Conservation (phyloP, 1,140 invertebrate genomes). For the Sycobia sp. region DNA sequence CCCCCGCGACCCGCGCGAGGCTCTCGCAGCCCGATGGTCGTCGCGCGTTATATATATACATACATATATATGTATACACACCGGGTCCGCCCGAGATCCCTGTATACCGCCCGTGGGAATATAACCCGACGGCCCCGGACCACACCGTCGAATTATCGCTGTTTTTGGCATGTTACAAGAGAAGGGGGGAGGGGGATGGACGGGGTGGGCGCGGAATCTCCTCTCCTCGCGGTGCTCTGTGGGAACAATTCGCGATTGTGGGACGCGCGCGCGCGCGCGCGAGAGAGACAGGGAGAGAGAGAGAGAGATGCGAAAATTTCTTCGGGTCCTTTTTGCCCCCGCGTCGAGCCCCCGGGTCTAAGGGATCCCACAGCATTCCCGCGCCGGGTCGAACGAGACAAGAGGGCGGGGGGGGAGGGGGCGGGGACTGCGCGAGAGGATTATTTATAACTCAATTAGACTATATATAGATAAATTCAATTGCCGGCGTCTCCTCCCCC, state of each 20-base stretch:
- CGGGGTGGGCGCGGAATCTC: conserved; percentile 53
- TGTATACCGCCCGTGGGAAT: conserved; percentile 43
- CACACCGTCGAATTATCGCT: conserved; percentile 62
- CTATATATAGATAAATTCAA: conserved; percentile 16
- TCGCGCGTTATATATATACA: too few relatives aligned
- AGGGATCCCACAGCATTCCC: conserved; percentile 20
- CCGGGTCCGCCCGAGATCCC: too few relatives aligned
- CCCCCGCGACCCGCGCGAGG: conserved; percentile 49
- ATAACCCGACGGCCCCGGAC: conserved; percentile 38
- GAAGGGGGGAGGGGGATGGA: too few relatives aligned
- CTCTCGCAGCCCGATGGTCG: too few relatives aligned
- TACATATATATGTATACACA: too few relatives aligned
- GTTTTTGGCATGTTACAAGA: conserved; percentile 62
- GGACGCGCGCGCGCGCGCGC: too few relatives aligned
- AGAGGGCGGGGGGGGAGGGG: too few relatives aligned
- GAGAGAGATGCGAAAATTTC: too few relatives aligned
- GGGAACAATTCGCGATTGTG: too few relatives aligned
- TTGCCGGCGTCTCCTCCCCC: background rate
- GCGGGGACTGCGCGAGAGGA: conserved; percentile 6
- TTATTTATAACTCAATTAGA: conserved; percentile 38
- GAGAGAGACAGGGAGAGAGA: too few relatives aligned
- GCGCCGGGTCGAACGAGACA: too few relatives aligned
- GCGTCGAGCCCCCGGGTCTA: conserved; percentile 26
- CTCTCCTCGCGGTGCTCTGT: conserved; percentile 52
- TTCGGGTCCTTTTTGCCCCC: conserved; percentile 26